phyloP scores from a whole-genome alignment of 2,797 vertebrate species.

The Otus scops region DNA sequence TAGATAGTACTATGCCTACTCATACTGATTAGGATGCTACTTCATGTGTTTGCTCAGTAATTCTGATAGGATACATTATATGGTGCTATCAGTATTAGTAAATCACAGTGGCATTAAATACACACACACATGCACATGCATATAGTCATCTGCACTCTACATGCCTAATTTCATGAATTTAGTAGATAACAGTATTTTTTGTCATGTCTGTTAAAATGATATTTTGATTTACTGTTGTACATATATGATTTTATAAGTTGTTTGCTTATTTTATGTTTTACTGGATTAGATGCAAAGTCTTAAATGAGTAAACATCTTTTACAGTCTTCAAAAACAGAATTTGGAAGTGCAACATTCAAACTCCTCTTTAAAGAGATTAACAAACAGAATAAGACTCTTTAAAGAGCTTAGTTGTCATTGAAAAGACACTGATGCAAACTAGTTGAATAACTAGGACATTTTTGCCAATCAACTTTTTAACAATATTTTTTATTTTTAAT shows the following conservation, averaged over 20 bases:
- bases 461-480: slow-evolving; percentile 34
- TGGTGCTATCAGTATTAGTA: background rate
- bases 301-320: background rate
- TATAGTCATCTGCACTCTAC: background rate
- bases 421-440: slow-evolving; percentile 15
- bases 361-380: background rate
- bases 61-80: background rate
- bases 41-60: background rate
- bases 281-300: background rate
- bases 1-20: background rate
- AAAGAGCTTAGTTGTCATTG: slow-evolving; percentile 1
- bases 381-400: background rate
- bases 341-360: background rate
- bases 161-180: background rate
- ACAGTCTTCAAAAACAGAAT: background rate
- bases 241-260: background rate
- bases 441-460: slow-evolving; percentile 17
- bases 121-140: too few species aligned
- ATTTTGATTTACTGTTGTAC: background rate
- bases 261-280: background rate
- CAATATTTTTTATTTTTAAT: slow-evolving; percentile 54
- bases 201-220: background rate
- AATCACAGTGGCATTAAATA: background rate
- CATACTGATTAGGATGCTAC: background rate
- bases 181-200: background rate